Evolutionary conservation across 2,113 vertebrate genomes (phyloP), one percentile per base, ranked within the genome.

Genomic region (Paralichthys olivaceus): DNA sequence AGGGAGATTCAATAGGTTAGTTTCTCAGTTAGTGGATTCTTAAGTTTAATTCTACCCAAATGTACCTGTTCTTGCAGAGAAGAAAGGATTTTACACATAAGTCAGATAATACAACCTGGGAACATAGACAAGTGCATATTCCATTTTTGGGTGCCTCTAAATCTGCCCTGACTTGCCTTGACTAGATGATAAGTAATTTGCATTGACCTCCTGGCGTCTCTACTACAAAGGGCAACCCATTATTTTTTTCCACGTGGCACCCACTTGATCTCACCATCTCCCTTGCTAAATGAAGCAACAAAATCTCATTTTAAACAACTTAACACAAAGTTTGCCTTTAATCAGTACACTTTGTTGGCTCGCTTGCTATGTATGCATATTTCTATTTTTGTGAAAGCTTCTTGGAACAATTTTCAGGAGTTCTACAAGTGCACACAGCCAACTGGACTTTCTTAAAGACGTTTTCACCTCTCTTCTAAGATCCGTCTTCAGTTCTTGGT

Each of bases 171-270:
- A 60, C 7, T 61, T 85, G 8, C 40, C n/a, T 66, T 25, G 7
- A 68, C 22, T 71, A 53, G 32, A 19, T 67, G 61, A 67, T 56
- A 17, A 47, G 8, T 68, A 65, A 77, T 87, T 79, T 73, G 43
- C n/a, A 23, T 60, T 85, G 81, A 84, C 71, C 56, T 82, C 87
- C 37, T 58, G 73, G 47, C 34, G 37, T 43, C 49, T 53, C 49
- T n/a, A 22, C 2, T 6, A 15, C 14, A 47, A 47, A 47, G 17
- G 45, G 15, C 45, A 15, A 47, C 45, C 17, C 5, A 47, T 47
- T 15, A 4, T 47, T 15, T n/a, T n/a, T 53, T 8, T 6, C 4
- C 19, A 22, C 7, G 0, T 22, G 19, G 17, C 45, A 15, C 19
- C 7, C 45, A 49, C 45, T 19, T 19, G 45, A 49, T 49, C 17